Conservation (phyloP, 2,113 vertebrate genomes). For the Notarius quadriscutis region DNA sequence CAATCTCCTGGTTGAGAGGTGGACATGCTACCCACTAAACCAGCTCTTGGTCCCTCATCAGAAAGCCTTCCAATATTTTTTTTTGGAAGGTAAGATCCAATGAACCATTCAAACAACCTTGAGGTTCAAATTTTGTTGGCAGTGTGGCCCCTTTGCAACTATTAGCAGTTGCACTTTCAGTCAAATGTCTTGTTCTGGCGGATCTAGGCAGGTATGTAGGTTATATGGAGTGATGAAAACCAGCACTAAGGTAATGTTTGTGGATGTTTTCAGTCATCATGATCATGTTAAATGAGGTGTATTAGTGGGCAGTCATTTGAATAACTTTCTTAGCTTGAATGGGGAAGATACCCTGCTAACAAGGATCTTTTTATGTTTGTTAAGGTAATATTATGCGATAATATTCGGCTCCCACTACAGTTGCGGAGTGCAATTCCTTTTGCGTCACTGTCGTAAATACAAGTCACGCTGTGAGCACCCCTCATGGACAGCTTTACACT, state of each 20-base stretch:
- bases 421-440: too few species aligned
- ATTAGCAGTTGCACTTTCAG: neutral
- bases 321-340: neutral
- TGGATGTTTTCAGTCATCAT: neutral
- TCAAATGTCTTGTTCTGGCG: neutral
- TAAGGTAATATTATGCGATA: neutral
- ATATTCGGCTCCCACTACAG: too few species aligned
- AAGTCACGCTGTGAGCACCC: too few species aligned
- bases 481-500: too few species aligned
- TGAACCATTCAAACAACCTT: neutral
- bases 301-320: neutral
- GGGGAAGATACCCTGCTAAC: neutral
- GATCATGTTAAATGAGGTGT: neutral
- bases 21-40: too few species aligned
- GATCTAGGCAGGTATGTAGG: neutral
- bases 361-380: neutral
- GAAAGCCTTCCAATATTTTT: neutral
- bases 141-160: neutral
- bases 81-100: neutral
- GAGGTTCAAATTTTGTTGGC: neutral
- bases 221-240: neutral
- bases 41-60: neutral
- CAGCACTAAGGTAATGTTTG: neutral
- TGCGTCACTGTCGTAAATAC: too few species aligned
- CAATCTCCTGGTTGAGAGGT: too few species aligned